These are phyloP conservation scores for Epinephelus fuscoguttatus DNA, from an alignment of 2,113 vertebrate genomes.

Conservation along the genomic window DNA sequence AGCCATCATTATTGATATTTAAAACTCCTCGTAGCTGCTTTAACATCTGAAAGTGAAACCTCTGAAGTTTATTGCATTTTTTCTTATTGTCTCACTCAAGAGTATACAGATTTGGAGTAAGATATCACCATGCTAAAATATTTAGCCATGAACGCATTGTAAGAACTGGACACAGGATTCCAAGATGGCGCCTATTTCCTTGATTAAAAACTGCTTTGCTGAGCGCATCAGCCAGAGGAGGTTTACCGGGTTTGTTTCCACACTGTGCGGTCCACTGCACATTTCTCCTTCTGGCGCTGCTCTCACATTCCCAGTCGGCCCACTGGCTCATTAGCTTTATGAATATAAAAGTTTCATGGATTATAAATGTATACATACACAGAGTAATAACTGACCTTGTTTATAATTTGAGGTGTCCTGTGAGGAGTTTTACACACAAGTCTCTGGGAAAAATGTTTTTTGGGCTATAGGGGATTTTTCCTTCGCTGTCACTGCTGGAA, in stretches of 20 bases:
- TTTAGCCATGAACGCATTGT: background rate
- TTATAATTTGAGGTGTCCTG: background rate
- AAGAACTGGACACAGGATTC: background rate
- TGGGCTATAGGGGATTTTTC: background rate
- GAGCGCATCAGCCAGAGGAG: background rate
- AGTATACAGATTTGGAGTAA: background rate
- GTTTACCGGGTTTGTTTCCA: background rate
- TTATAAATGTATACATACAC: no score
- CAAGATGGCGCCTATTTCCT: background rate
- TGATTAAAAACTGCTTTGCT: background rate
- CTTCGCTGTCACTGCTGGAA: background rate
- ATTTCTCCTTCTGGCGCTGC: background rate
- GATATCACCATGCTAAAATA: background rate
- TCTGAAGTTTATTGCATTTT: no score
- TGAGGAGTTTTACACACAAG: background rate
- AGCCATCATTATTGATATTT: no score
- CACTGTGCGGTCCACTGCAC: background rate
- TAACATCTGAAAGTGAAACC: no score
- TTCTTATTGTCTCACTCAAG: no score
- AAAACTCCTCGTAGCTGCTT: no score
- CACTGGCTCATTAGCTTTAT: background rate
- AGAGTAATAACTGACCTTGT: background rate
- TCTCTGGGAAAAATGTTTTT: background rate
- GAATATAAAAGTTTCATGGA: background rate
- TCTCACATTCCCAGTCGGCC: background rate